Evolutionary conservation across 2,888 invertebrate genomes (phyloP), one percentile per base, ranked within the genome.

Genomic region (Ophion ellenae): DNA sequence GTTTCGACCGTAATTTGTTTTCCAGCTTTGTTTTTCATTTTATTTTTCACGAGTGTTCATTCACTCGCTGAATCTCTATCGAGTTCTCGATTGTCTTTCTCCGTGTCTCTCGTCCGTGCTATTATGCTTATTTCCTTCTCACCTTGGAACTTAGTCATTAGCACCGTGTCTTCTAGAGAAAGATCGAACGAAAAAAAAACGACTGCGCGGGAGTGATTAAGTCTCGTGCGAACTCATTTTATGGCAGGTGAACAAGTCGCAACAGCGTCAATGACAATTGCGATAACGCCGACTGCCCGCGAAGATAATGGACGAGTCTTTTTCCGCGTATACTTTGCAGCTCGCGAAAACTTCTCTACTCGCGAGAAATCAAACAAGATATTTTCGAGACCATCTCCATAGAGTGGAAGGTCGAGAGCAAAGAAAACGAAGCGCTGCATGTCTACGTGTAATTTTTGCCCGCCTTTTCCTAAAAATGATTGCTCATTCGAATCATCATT

Each of bases 141-240:
- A 69, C 70, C 78, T 78, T 86, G 92, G 92, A 92, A 92, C 92
- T 92, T 92, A 91, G 90, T 85, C 89, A 89, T 89, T 92, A 93
- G 93, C 93, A 93, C 93, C 93, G 92, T 91, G 90, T 91, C 90
- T 90, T 90, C 86, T 81, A 85, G 87, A 78, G 83, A 87, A 81
- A 36, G 71, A 75, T 77, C 84, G 83, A 82, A 74, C 45, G 74
- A 47, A 20, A 67, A 75, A 67, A 53, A 53, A 53, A 14, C 3
- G 11, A 17, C 14, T 17, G 5, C 53, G 53, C 53, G 17, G 1
- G 53, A 53, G 17, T 53, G 53, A 53, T 53, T 53, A 17, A 17
- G 53, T 14, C 4, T 53, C 14, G 17, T 17, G 53, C 17, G 17
- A 53, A 53, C 14, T 53, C 53, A 63, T 64, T 24, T 75, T 73